These are phyloP conservation scores for Galerucella nymphaeae DNA, from an alignment of 2,888 invertebrate genomes.

Conservation along the genomic window DNA sequence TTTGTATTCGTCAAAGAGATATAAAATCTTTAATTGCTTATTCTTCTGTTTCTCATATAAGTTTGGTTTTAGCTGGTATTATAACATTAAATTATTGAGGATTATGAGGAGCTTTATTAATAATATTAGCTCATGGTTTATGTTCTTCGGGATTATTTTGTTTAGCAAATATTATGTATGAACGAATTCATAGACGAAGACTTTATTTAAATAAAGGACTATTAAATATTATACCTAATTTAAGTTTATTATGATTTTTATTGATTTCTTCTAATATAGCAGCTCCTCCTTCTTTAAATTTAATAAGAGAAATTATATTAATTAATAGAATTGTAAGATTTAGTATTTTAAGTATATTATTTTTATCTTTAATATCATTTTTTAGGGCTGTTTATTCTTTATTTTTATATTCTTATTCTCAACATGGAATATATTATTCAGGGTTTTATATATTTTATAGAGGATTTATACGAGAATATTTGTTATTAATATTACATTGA, in stretches of 20 bases:
- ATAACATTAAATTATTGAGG: constrained; percentile 70
- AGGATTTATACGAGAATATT: too few relatives aligned
- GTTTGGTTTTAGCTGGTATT: constrained; percentile 70
- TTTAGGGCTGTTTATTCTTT: too few relatives aligned
- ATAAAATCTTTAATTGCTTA: constrained; percentile 80
- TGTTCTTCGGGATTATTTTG: constrained; percentile 69
- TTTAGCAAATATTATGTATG: too few relatives aligned
- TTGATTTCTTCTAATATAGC: constrained; percentile 72
- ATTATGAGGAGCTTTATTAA: constrained; percentile 54
- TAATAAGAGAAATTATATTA: not conserved
- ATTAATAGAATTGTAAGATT: too few relatives aligned
- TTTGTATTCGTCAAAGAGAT: constrained; percentile 77
- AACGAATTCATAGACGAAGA: constrained; percentile 67
- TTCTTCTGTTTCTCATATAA: constrained; percentile 79
- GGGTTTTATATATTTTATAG: too few relatives aligned
- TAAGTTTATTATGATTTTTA: constrained; percentile 72
- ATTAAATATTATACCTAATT: constrained; percentile 52
- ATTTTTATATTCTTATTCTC: too few relatives aligned
- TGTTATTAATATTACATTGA: too few relatives aligned
- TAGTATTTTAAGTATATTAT: too few relatives aligned
- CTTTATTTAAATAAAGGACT: constrained; percentile 74
- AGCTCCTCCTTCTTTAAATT: constrained; percentile 63
- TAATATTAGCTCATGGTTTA: constrained; percentile 75
- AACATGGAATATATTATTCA: too few relatives aligned
- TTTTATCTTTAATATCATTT: too few relatives aligned